Base-by-base conservation (phyloP, 2,797 vertebrate species). In the Xiphophorus birchmanni region DNA sequence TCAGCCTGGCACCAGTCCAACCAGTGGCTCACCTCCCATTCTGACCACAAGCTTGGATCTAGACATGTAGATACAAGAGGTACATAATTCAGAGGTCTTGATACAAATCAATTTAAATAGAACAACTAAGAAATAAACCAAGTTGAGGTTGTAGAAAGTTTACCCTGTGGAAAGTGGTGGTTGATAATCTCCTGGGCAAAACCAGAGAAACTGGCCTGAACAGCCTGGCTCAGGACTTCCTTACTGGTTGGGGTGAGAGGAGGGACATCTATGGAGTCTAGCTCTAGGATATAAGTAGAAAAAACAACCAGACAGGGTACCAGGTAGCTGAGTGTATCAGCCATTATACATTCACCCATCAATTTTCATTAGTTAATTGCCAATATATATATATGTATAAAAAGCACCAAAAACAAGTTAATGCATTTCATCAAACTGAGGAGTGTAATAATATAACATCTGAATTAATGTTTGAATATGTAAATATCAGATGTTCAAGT, bases 1-100 rank as follows among this genome's bases (percentile, higher is more conserved):
- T 96, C 94, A 3, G 80, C 78, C 88, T 90, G 93, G 81, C 94
- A 95, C 95, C 95, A 96, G 89, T 95, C 90, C 81, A 96, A 80
- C 95, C 95, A 96, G 87, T 93, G 91, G 83, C 88, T 92, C 65
- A 95, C 94, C 87, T 95, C 93, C 94, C 91, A 93, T 32, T 93
- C 88, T 0, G 94, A 94, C 94, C 95, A 95, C 87, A 93, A 2
- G 9, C 32, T 84, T 0, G 91, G 94, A 82, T 96, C 95, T 96
- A 42, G 35, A 84, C 15, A 79, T 0, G 72, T 0, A 9, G 5
- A 42, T 3, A 37, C 6, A 23, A 17, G 23, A 26, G 9, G 65
- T 80, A 0, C 72, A 21, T 15, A 35, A 56, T 23, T 15, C 2
- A 58, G 17, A 56, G 26, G 18, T 4, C 8, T 23, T 23, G 9